These are phyloP conservation scores for Apeltes quadracus DNA, from an alignment of 2,113 vertebrate species.

Conservation along the genomic window DNA sequence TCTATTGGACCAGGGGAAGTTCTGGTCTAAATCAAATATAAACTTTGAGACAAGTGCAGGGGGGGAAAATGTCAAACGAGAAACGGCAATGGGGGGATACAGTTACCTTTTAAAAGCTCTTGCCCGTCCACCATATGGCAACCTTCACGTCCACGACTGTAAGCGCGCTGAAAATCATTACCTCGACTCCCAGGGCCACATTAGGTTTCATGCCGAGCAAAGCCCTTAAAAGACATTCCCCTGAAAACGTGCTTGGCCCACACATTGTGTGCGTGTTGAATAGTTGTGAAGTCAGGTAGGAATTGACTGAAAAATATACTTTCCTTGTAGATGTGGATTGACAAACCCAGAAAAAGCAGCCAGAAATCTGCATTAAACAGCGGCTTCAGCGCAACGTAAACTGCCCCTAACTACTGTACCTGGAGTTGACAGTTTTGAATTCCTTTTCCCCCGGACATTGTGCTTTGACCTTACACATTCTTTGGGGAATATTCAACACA, in stretches of 20 bases:
- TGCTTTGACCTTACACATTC: conserved; percentile 19
- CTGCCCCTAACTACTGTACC: conserved; percentile 10
- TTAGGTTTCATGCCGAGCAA: conserved; percentile 63
- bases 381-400: conserved; percentile 45
- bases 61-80: conserved; percentile 66
- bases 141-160: conserved; percentile 61
- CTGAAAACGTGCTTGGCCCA: conserved; percentile 51
- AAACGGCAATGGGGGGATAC: conserved; percentile 71
- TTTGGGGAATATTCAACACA: background rate
- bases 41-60: conserved; percentile 62
- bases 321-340: conserved; percentile 34
- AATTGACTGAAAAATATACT: conserved; percentile 48
- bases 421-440: conserved; percentile 30
- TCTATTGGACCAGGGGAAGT: conserved; percentile 60
- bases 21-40: conserved; percentile 78
- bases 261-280: conserved; percentile 70
- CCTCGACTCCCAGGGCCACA: conserved; percentile 58
- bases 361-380: conserved; percentile 4
- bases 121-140: conserved; percentile 72
- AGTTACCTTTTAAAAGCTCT: conserved; percentile 82
- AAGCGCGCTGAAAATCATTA: conserved; percentile 77
- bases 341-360: conserved; percentile 33
- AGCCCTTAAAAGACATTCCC: conserved; percentile 50
- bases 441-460: conserved; percentile 20
- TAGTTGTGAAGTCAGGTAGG: conserved; percentile 53